Evolutionary conservation across 1,140 invertebrate genomes (phyloP), one percentile per base, ranked within the genome.

Genomic region (Bombus sibiricus): DNA sequence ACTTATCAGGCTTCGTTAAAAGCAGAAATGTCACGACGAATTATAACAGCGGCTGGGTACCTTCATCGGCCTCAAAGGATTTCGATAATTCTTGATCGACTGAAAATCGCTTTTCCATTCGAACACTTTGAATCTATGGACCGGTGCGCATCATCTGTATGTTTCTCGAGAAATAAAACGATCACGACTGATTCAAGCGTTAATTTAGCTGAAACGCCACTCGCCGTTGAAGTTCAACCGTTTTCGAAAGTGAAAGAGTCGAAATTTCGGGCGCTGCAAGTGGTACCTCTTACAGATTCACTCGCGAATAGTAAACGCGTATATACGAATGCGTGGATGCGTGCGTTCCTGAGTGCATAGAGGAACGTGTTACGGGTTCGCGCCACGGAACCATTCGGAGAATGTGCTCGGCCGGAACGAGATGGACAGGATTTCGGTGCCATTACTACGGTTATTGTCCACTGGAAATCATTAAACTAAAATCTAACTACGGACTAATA

Each of bases 401-500:
- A 92, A 93, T 93, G 91, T 86, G 86, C 66, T 85, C 73, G 87
- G 57, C 76, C 85, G 85, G 85, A 88, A 90, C 85, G 91, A 83
- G 89, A 69, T 83, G 81, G 72, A 85, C 91, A 83, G 89, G 89
- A 91, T 90, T 91, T 87, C 86, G 88, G 88, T 82, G 90, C 92
- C 89, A 93, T 93, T 93, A 92, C 84, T 86, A 78, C 72, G 88
- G 88, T 88, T 89, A 92, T 94, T 93, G 92, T 93, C 89, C 91
- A 74, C 76, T 89, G 92, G 92, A 94, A 94, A 94, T 94, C 92
- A 94, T 94, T 93, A 93, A 93, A 93, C 93, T 93, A 93, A 94
- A 94, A 93, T 94, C 91, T 89, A 93, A 92, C 92, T 92, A 89
- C 83, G 62, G 32, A 84, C 89, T 90, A 91, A 93, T 92, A 93